These are phyloP conservation scores for Zaprionus nigranus DNA, from an alignment of 1,140 invertebrate genomes.

Conservation along the genomic window DNA sequence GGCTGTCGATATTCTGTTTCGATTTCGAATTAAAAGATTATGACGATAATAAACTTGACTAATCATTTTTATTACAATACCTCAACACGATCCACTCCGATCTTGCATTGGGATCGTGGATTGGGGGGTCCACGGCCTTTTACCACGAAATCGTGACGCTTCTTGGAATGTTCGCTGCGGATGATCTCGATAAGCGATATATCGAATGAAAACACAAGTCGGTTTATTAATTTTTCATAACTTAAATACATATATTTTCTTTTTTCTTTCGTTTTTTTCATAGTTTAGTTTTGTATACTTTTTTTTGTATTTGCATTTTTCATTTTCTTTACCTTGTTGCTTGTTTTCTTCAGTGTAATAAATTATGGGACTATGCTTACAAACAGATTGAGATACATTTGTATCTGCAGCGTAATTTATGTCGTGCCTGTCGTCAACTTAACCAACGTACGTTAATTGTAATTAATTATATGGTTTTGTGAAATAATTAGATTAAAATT, in stretches of 20 bases:
- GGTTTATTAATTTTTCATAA: conserved; percentile 82
- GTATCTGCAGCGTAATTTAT: conserved; percentile 56
- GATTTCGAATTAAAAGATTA: conserved; percentile 83
- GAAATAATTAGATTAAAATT: conserved; percentile 42
- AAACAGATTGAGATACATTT: conserved; percentile 68
- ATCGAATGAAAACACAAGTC: conserved; percentile 53
- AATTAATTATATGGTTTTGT: conserved; percentile 46
- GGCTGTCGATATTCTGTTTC: conserved; percentile 71
- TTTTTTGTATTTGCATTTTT: conserved; percentile 49
- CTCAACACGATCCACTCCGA: conserved; percentile 24
- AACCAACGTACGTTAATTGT: conserved; percentile 34
- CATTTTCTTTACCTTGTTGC: conserved; percentile 32
- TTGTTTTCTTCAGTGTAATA: conserved; percentile 58
- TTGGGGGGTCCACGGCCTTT: conserved; percentile 49
- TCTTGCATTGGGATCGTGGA: conserved; percentile 11
- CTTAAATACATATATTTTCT: conserved; percentile 77
- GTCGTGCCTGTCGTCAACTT: conserved; percentile 46
- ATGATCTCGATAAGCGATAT: conserved; percentile 51
- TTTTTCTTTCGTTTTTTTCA: conserved; percentile 50
- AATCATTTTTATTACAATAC: conserved; percentile 80
- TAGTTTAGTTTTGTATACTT: conserved; percentile 56
- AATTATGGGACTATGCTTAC: conserved; percentile 79
- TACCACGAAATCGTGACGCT: conserved; percentile 56
- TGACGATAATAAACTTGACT: conserved; percentile 82
- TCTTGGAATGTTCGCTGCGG: conserved; percentile 50